Conservation (phyloP, 1,140 invertebrate genomes). For the Procambarus virginalis region DNA sequence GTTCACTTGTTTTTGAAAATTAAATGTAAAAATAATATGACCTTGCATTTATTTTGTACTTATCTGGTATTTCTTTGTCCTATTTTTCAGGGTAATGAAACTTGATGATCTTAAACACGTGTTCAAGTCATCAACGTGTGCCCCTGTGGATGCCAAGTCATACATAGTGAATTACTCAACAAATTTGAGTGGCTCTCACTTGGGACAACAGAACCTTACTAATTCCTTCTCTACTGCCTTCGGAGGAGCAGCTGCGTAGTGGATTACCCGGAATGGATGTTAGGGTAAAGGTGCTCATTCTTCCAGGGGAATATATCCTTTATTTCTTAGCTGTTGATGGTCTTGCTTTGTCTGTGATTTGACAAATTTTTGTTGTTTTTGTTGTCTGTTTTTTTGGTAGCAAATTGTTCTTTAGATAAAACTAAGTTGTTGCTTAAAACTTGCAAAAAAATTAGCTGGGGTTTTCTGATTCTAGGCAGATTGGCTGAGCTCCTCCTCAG, state of each 20-base stretch:
- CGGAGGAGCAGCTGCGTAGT: constrained; percentile 82
- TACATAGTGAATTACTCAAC: constrained; percentile 93
- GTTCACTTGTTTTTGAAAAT: too few relatives aligned
- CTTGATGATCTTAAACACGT: constrained; percentile 93
- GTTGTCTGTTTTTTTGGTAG: background rate
- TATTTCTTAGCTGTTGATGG: background rate
- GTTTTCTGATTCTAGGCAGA: background rate
- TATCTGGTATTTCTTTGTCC: background rate
- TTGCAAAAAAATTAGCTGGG: background rate
- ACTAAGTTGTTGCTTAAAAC: background rate
- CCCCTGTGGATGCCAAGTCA: constrained; percentile 80
- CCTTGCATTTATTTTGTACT: background rate
- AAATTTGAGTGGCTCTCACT: constrained; percentile 99
- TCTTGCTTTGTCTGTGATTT: background rate
- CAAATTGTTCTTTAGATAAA: background rate
- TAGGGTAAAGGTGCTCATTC: constrained; percentile 74
- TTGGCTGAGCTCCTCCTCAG: too few relatives aligned
- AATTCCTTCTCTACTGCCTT: constrained; percentile 93
- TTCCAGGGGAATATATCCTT: constrained; percentile 25
- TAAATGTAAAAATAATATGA: too few relatives aligned
- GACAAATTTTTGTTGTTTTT: background rate
- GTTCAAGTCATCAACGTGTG: constrained; percentile 84
- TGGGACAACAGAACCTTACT: constrained; percentile 94
- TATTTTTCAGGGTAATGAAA: constrained; percentile 87
- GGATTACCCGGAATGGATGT: constrained; percentile 75